A percentile compares a stretch with the other conserved stretches of the same genome.
Evolutionary conservation across 2,797 vertebrate genomes (phyloP).

Genomic region (Agapornis canus): DNA sequence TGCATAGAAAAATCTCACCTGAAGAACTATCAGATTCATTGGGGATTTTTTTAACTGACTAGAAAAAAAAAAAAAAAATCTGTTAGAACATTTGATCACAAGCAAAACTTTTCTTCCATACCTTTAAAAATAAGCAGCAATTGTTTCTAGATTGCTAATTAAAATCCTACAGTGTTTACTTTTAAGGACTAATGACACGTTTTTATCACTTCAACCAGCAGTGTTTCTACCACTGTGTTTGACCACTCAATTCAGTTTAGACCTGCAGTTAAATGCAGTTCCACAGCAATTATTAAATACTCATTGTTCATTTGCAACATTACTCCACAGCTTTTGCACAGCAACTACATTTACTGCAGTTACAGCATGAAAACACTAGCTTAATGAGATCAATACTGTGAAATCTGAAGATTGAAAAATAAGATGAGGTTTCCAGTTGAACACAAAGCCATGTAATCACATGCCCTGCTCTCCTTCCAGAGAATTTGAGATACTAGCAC

Average conservation of each 20-base stretch:
- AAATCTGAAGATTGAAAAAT: constrained; percentile 45
- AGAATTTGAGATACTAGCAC: not conserved
- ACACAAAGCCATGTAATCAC: not conserved
- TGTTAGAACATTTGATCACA: not conserved
- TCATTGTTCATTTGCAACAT: constrained; percentile 4
- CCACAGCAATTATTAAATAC: not conserved
- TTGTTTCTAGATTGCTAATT: not conserved
- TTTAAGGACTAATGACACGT: not conserved
- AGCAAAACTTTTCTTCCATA: not conserved
- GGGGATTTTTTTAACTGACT: not conserved
- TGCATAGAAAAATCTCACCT: not conserved
- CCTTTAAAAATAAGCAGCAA: not conserved
- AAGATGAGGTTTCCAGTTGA: constrained; percentile 34
- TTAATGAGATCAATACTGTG: constrained; percentile 36
- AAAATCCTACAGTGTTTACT: not conserved
- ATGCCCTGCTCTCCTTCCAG: not conserved
- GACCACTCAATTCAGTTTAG: not conserved
- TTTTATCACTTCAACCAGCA: not conserved
- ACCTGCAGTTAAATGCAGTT: not conserved
- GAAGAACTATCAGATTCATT: not conserved
- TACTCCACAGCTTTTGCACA: not conserved
- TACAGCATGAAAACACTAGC: not conserved
- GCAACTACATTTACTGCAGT: constrained; percentile 12
- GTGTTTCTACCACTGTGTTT: not conserved
- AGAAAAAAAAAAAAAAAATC: not conserved